Evolutionary conservation across 2,113 vertebrate genomes (phyloP).

Genomic region (Ciconia stormi): DNA sequence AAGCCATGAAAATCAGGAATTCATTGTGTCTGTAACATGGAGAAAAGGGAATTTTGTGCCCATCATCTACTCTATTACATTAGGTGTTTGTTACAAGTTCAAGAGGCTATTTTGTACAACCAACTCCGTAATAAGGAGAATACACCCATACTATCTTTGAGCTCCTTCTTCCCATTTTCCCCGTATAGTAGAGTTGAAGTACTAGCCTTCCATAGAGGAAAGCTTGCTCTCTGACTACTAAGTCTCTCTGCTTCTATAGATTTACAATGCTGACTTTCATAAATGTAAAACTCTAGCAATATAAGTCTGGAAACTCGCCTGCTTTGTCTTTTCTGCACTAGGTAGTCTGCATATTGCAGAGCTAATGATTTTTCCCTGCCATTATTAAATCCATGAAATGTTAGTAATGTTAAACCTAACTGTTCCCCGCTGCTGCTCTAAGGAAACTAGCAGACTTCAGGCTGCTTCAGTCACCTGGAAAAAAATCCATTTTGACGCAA

Average conservation of each 20-base stretch:
- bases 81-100: background rate
- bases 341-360: background rate
- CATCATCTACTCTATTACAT: rapidly evolving
- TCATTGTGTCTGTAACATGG: background rate
- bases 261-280: background rate
- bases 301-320: background rate
- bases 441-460: background rate
- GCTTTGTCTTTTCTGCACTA: background rate
- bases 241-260: background rate
- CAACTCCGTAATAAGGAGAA: background rate
- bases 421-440: background rate
- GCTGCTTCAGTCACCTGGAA: background rate
- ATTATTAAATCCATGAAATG: background rate
- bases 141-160: background rate
- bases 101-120: background rate
- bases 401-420: background rate
- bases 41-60: background rate
- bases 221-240: background rate
- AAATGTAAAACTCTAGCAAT: background rate
- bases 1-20: background rate
- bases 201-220: background rate
- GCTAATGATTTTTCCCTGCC: background rate
- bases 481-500: background rate
- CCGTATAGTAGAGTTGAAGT: background rate
- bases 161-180: background rate